Conservation (phyloP, 2,888 invertebrate species). For the Amphipyra tragopoginis region DNA sequence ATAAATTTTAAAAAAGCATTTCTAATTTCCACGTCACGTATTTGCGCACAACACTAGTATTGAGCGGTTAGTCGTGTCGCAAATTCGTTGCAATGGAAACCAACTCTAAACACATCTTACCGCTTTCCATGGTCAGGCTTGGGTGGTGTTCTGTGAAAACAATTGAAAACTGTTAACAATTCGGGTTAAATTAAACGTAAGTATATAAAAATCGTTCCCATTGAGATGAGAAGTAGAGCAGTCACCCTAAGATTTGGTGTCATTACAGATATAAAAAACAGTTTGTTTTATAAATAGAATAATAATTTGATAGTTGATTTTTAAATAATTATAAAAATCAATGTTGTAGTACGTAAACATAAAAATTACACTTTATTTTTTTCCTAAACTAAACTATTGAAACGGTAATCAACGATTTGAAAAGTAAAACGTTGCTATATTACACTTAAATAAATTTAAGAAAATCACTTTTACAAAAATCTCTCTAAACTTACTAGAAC, state of each 20-base stretch:
- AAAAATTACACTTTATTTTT: too few relatives aligned
- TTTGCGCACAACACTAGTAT: constrained; percentile 27
- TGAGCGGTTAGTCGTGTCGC: constrained; percentile 28
- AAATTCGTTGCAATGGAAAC: constrained; percentile 54
- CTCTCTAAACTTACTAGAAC: neutral
- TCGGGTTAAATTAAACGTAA: neutral
- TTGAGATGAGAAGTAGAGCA: constrained; percentile 2
- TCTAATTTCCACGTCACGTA: constrained; percentile 9
- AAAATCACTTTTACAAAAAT: neutral
- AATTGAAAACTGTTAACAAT: constrained; percentile 35
- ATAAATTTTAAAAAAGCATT: constrained; percentile 25
- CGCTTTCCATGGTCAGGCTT: constrained; percentile 48
- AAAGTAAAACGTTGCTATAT: too few relatives aligned
- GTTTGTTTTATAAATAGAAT: too few relatives aligned
- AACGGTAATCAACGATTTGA: too few relatives aligned
- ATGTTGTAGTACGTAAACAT: too few relatives aligned
- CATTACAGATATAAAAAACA: too few relatives aligned
- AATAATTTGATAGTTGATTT: too few relatives aligned
- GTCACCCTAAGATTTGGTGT: constrained; percentile 1
- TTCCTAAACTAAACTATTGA: too few relatives aligned
- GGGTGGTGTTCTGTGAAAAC: constrained; percentile 52
- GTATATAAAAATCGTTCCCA: neutral
- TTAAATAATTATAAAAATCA: too few relatives aligned
- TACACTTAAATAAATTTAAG: too few relatives aligned
- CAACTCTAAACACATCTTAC: constrained; percentile 58